A percentile compares a stretch with the other conserved stretches of the same genome.
Evolutionary conservation across 2,888 invertebrate genomes (phyloP).

Genomic region (Callinectes sapidus): DNA sequence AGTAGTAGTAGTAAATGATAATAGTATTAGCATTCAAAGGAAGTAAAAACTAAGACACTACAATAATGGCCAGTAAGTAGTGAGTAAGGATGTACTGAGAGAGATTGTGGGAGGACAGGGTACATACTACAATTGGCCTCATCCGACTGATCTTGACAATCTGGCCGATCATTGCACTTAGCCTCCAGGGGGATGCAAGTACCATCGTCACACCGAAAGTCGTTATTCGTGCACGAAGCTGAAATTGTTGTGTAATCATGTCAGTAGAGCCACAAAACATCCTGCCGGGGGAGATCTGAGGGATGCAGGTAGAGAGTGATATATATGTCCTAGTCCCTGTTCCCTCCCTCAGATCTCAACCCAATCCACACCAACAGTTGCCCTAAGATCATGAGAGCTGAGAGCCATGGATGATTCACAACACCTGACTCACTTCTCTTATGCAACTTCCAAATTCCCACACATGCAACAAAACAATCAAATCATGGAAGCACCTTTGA

Average conservation of each 20-base stretch:
- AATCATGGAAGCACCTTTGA: not conserved
- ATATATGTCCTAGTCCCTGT: not conserved
- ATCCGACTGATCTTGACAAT: conserved; percentile 79
- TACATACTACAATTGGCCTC: conserved; percentile 79
- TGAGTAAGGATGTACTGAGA: not conserved
- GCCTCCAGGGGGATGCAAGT: conserved; percentile 79
- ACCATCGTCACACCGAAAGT: conserved; percentile 82
- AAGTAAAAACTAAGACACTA: not conserved
- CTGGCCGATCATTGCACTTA: conserved; percentile 79
- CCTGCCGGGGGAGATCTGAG: conserved; percentile 35
- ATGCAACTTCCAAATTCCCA: not conserved
- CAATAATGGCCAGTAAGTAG: conserved; percentile 34
- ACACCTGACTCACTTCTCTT: not conserved
- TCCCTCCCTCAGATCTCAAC: conserved; percentile 8
- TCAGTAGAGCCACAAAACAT: conserved; percentile 48
- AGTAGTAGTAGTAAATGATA: conserved; percentile 7
- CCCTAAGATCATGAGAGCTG: conserved; percentile 58
- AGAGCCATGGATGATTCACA: not conserved
- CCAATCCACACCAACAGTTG: conserved; percentile 47
- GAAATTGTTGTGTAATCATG: conserved; percentile 64
- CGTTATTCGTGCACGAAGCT: conserved; percentile 74
- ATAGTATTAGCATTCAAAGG: not conserved
- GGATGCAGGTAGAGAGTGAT: not conserved
- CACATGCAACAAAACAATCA: conserved; percentile 13
- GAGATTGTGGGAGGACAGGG: conserved; percentile 39